phyloP scores from a whole-genome alignment of 2,888 invertebrate genomes.

The Achlya flavicornis region DNA sequence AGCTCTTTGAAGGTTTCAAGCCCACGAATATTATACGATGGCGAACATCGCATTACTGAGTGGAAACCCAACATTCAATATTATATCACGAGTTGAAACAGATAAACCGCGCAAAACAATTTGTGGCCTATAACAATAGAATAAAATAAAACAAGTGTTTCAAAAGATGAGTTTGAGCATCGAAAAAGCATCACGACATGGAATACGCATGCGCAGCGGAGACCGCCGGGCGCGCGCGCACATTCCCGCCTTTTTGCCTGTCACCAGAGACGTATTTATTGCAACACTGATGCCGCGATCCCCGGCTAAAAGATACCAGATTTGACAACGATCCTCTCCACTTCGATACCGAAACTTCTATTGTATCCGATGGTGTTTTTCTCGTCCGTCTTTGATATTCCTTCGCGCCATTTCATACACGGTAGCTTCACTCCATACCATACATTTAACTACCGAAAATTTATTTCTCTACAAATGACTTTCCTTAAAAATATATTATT shows the following conservation, averaged over 20 bases:
- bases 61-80: not conserved
- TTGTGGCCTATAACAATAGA: conserved; percentile 32
- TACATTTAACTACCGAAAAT: no score
- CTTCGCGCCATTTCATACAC: conserved; percentile 62
- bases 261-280: conserved; percentile 74
- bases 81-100: not conserved
- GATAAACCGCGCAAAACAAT: conserved; percentile 19
- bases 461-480: no score
- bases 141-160: conserved; percentile 49
- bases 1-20: not conserved
- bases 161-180: conserved; percentile 60
- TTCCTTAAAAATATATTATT: no score
- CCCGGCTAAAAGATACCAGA: conserved; percentile 62
- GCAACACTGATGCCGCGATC: conserved; percentile 65
- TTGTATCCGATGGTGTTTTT: conserved; percentile 68
- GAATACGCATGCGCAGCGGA: conserved; percentile 49
- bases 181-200: conserved; percentile 64
- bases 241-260: conserved; percentile 76
- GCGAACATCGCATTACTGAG: no score
- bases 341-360: conserved; percentile 64
- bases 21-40: no score
- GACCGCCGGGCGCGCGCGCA: conserved; percentile 71
- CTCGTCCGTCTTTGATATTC: conserved; percentile 55
- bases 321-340: conserved; percentile 72
- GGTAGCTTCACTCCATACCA: conserved; percentile 51